These are phyloP conservation scores for Apodemus agrarius DNA, from an alignment of 2,797 vertebrate species.

Conservation along the genomic window DNA sequence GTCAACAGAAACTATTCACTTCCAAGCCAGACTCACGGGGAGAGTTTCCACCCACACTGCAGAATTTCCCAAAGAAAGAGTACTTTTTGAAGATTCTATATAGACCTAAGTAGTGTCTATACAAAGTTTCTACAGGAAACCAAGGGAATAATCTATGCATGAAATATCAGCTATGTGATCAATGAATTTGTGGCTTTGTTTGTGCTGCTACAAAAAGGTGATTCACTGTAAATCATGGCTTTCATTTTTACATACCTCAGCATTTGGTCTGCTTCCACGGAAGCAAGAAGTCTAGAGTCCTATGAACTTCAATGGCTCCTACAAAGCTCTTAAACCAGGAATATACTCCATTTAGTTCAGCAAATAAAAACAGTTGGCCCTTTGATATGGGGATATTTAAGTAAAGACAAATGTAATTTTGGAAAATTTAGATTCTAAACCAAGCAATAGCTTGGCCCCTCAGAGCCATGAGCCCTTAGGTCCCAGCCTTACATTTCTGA, in stretches of 20 bases:
- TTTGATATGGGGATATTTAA: not conserved
- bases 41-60: not conserved
- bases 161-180: not conserved
- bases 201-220: not conserved
- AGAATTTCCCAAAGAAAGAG: not conserved
- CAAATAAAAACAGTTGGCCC: not conserved
- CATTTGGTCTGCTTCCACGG: not conserved
- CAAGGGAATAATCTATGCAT: not conserved
- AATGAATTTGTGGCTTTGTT: not conserved
- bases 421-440: constrained; percentile 10
- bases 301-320: not conserved
- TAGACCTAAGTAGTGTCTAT: not conserved
- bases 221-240: not conserved
- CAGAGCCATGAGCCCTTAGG: not conserved
- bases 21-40: not conserved
- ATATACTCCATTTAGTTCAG: not conserved
- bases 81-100: not conserved
- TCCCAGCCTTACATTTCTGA: not conserved
- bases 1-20: not conserved
- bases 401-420: not conserved
- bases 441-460: not conserved
- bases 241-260: not conserved
- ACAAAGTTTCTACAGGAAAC: not conserved
- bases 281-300: not conserved
- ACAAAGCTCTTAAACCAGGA: not conserved